Evolutionary conservation across 2,888 invertebrate genomes (phyloP).

Genomic region (Bombyx huttoni): DNA sequence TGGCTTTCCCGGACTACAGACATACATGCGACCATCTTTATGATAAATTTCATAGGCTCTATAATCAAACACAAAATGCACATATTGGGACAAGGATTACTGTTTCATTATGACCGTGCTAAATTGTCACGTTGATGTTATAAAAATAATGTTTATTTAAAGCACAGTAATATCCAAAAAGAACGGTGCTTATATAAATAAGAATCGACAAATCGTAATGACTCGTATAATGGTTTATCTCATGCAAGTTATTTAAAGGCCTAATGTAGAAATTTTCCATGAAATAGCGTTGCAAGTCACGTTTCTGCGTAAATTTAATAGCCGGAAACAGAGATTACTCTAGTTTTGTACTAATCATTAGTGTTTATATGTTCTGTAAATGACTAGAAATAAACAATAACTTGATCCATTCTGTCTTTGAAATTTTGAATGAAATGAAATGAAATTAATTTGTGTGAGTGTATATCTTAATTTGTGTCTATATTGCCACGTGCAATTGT

Average conservation of each 20-base stretch:
- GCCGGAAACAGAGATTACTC: background rate
- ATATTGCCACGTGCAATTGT: too few species aligned
- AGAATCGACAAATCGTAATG: background rate
- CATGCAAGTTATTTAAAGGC: background rate
- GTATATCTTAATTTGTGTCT: too few species aligned
- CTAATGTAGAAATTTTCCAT: background rate
- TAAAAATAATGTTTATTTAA: constrained; percentile 2
- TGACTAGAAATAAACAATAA: background rate
- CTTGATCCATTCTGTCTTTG: background rate
- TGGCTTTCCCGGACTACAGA: too few species aligned
- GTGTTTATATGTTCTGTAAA: background rate
- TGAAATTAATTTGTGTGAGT: too few species aligned
- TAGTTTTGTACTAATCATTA: background rate
- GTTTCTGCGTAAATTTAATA: background rate
- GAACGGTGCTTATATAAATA: background rate
- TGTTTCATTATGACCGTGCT: too few species aligned
- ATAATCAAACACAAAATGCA: too few species aligned
- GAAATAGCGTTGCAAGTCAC: background rate
- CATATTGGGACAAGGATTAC: too few species aligned
- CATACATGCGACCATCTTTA: too few species aligned
- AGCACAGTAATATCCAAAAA: background rate
- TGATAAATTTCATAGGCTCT: too few species aligned
- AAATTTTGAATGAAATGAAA: too few species aligned
- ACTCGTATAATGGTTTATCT: background rate
- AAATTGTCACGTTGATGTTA: background rate